These are phyloP conservation scores for Acheta domesticus DNA, from an alignment of 2,888 invertebrate species.

Conservation along the genomic window DNA sequence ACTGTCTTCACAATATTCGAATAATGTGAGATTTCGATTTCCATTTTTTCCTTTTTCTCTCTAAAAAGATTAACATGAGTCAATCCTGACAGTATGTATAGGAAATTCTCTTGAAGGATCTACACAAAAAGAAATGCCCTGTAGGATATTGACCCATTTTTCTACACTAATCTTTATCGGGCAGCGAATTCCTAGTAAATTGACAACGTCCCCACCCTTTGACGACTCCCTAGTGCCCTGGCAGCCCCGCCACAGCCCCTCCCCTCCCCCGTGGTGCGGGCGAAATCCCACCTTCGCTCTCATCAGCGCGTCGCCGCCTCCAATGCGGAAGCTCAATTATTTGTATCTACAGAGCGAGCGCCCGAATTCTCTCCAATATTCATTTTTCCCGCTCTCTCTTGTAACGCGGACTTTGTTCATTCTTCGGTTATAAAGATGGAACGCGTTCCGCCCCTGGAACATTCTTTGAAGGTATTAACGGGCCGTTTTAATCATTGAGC, in stretches of 20 bases:
- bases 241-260: background rate
- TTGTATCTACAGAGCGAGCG: background rate
- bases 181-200: no score
- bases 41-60: no score
- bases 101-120: no score
- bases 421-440: constrained; percentile 6
- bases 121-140: no score
- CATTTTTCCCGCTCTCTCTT: background rate
- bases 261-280: background rate
- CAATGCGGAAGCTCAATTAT: constrained; percentile 3
- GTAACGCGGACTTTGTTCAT: background rate
- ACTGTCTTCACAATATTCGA: no score
- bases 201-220: background rate
- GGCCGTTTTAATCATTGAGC: constrained; percentile 18
- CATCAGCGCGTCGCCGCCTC: background rate
- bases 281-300: background rate
- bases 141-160: no score
- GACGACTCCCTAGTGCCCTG: background rate
- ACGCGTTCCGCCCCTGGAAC: background rate
- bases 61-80: no score
- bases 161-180: no score
- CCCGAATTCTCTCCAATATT: constrained; percentile 18
- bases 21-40: no score
- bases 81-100: no score
- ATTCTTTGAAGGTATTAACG: constrained; percentile 11